phyloP scores from a whole-genome alignment of 2,797 vertebrate species.

The Acanthiza pusilla region DNA sequence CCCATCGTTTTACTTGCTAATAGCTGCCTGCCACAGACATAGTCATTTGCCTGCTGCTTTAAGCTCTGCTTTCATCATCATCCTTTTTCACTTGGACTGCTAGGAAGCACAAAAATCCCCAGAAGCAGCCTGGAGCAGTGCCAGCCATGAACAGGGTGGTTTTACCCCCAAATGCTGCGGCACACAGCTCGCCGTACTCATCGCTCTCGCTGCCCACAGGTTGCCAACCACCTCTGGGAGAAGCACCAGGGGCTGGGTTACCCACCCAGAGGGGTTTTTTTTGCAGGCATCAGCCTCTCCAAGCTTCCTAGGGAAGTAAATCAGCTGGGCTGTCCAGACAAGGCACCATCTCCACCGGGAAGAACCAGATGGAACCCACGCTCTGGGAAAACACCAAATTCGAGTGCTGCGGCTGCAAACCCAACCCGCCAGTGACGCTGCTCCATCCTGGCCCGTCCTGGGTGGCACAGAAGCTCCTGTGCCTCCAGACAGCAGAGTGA shows the following conservation, averaged over 20 bases:
- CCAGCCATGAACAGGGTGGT: background rate
- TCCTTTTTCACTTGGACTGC: background rate
- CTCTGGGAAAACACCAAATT: background rate
- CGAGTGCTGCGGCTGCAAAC: accelerated
- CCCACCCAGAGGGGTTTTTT: background rate
- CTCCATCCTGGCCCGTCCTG: background rate
- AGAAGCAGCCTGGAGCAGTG: background rate
- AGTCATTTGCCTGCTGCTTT: background rate
- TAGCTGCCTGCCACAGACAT: background rate
- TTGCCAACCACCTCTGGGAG: background rate
- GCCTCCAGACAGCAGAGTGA: background rate
- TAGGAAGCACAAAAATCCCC: background rate
- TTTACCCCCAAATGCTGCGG: background rate
- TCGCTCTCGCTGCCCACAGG: accelerated
- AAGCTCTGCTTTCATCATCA: background rate
- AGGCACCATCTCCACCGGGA: background rate
- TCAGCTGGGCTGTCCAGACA: background rate
- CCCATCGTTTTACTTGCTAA: background rate
- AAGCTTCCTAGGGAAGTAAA: background rate
- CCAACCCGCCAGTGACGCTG: background rate
- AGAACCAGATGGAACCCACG: background rate
- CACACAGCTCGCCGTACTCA: background rate
- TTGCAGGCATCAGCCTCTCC: background rate
- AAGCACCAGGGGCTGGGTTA: background rate
- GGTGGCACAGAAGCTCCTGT: background rate